These are phyloP conservation scores for Choristoneura rosaceana DNA, from an alignment of 2,888 invertebrate genomes.

Conservation along the genomic window DNA sequence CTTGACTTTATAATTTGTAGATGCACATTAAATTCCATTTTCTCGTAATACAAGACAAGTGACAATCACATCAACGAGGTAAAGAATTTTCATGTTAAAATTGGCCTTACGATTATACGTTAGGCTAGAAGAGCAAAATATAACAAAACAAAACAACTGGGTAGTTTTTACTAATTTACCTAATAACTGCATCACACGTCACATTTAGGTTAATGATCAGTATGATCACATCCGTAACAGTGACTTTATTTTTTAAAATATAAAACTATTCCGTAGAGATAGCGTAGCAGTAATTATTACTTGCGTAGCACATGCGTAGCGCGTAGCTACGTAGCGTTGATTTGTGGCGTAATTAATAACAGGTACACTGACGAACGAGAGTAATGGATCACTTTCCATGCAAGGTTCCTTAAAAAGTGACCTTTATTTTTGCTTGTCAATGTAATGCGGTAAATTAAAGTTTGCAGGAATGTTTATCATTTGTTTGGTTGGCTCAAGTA, in stretches of 20 bases:
- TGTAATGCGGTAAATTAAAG: neutral
- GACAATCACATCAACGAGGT: too few species aligned
- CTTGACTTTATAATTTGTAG: too few species aligned
- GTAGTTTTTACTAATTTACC: neutral
- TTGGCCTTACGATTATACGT: neutral
- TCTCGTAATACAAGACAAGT: too few species aligned
- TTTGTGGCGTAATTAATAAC: constrained; percentile 32
- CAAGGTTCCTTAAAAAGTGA: too few species aligned
- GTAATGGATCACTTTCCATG: too few species aligned
- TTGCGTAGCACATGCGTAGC: constrained; percentile 38
- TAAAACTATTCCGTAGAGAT: constrained; percentile 19
- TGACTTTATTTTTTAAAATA: neutral
- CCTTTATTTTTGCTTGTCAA: too few species aligned
- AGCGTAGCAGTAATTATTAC: constrained; percentile 26
- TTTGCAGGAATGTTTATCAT: neutral
- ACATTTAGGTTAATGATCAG: too few species aligned
- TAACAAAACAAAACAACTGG: too few species aligned
- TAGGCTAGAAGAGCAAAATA: neutral
- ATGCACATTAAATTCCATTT: too few species aligned
- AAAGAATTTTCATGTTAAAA: neutral
- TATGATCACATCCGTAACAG: neutral
- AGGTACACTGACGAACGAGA: neutral
- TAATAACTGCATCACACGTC: too few species aligned
- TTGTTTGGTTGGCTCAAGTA: neutral
- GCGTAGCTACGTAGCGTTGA: constrained; percentile 31